A percentile compares a stretch with the other conserved stretches of the same genome.
Conservation (phyloP, 2,797 vertebrate genomes). For the Pseudochirops corinnae region DNA sequence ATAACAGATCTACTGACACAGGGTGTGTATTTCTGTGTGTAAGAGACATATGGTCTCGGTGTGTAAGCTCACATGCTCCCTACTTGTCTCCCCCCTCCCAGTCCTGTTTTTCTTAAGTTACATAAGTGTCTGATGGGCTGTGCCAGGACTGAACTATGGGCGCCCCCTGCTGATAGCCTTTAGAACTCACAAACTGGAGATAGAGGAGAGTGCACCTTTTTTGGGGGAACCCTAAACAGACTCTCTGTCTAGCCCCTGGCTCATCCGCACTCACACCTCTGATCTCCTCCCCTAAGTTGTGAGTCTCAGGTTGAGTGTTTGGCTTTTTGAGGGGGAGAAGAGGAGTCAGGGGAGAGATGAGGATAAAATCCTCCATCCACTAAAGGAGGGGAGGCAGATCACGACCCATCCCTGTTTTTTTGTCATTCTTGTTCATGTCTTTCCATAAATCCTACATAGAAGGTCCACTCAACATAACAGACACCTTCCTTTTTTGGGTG, state of each 20-base stretch:
- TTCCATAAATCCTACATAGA: not conserved
- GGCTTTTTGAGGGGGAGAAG: not conserved
- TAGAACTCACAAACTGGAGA: conserved; percentile 12
- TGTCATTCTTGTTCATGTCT: not conserved
- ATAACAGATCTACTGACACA: not conserved
- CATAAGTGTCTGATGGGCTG: conserved; percentile 27
- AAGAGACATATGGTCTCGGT: conserved; percentile 40
- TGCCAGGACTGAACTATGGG: conserved; percentile 51
- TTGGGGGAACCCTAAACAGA: not conserved
- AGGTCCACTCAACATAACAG: not conserved
- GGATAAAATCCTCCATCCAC: not conserved
- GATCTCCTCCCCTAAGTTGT: not conserved
- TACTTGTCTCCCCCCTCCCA: conserved; percentile 40
- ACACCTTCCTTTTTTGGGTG: not conserved
- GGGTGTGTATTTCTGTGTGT: not conserved
- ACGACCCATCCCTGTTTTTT: not conserved
- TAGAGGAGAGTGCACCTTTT: accelerated
- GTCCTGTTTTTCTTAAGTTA: conserved; percentile 56
- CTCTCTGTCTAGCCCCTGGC: not conserved
- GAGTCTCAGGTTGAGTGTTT: not conserved
- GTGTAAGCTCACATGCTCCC: not conserved
- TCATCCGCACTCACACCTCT: not conserved
- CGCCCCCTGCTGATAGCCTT: conserved; percentile 68
- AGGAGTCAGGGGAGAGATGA: not conserved
- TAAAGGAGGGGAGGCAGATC: not conserved